Evolutionary conservation across 2,888 invertebrate genomes (phyloP).

Genomic region (Cyaniris semiargus): DNA sequence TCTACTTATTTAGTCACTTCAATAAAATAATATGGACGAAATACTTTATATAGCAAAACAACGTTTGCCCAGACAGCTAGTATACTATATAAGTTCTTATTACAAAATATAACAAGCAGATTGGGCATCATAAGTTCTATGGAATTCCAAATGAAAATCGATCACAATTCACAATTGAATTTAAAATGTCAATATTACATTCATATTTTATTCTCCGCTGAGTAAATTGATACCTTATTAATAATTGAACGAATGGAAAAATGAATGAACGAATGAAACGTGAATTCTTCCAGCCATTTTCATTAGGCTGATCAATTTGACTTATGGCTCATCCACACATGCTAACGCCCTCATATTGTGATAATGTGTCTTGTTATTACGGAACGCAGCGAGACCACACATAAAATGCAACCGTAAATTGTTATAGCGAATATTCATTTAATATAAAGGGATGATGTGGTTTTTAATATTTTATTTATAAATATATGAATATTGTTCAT

Average conservation of each 20-base stretch:
- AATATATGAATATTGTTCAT: no score
- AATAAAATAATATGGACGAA: no score
- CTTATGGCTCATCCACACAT: neutral
- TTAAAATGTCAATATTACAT: neutral
- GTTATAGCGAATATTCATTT: conserved; percentile 1
- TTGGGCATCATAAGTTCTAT: no score
- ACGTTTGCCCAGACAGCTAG: no score
- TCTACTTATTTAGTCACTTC: no score
- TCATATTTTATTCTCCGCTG: neutral
- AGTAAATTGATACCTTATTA: neutral
- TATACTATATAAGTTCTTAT: no score
- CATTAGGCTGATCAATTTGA: neutral
- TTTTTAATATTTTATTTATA: neutral
- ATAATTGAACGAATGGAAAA: neutral
- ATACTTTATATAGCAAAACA: no score
- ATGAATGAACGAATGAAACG: neutral
- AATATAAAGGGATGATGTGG: neutral
- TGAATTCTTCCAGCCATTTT: neutral
- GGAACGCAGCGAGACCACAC: neutral
- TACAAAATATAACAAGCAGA: no score
- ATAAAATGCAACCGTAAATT: conserved; percentile 13
- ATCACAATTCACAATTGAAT: no score
- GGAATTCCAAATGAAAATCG: no score
- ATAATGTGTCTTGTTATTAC: neutral
- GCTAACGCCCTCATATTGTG: conserved; percentile 1